Evolutionary conservation across 2,888 invertebrate genomes (phyloP).

Genomic region (Meta bourneti): DNA sequence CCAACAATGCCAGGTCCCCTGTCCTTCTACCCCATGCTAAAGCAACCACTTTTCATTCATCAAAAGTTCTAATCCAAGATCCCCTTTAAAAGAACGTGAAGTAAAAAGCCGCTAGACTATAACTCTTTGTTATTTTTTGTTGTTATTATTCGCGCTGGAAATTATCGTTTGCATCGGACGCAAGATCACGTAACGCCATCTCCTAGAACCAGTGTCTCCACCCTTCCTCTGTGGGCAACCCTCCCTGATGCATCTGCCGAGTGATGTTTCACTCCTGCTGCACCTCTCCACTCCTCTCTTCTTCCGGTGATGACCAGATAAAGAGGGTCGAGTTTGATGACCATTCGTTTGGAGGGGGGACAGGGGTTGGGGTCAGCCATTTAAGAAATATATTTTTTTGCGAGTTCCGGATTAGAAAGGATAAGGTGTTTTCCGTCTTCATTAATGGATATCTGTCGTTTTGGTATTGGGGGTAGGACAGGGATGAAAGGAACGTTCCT

Average conservation of each 20-base stretch:
- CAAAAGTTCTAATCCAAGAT: neutral
- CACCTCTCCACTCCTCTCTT: neutral
- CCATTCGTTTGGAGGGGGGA: neutral
- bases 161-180: constrained; percentile 17
- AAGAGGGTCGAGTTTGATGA: constrained; percentile 48
- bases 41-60: constrained; percentile 10
- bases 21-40: constrained; percentile 5
- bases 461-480: neutral
- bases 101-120: neutral
- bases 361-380: too few species aligned
- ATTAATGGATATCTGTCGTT: neutral
- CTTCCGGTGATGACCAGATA: constrained; percentile 70
- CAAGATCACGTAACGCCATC: constrained; percentile 37
- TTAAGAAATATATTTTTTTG: neutral
- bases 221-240: constrained; percentile 3
- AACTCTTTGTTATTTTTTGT: neutral
- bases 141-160: neutral
- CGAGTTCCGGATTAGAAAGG: constrained; percentile 31
- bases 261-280: neutral
- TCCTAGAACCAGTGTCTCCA: constrained; percentile 13
- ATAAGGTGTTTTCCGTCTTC: neutral
- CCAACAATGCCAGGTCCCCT: constrained; percentile 6
- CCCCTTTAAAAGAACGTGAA: neutral
- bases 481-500: too few species aligned
- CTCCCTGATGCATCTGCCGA: neutral